Conservation (phyloP, 2,797 vertebrate species). For the Paratrypauchen microcephalus region DNA sequence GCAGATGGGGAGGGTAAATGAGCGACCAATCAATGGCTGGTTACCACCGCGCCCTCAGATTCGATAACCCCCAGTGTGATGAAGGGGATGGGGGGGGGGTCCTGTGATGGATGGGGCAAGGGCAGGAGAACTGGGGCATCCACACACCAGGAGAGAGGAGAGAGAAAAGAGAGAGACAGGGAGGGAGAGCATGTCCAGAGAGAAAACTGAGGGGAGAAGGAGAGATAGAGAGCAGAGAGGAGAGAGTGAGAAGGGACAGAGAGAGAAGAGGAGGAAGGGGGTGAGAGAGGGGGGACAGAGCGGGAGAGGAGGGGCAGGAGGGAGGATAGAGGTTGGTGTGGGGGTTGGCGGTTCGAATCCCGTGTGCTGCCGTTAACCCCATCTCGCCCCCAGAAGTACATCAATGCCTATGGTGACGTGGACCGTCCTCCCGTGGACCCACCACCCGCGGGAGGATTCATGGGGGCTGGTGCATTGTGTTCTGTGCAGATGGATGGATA, state of each 20-base stretch:
- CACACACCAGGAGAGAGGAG: background rate
- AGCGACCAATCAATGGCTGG: slow-evolving; percentile 61
- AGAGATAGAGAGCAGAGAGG: too few relatives aligned
- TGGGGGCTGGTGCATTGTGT: too few relatives aligned
- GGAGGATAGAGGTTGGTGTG: background rate
- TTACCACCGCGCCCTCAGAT: slow-evolving; percentile 56
- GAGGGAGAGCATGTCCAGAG: background rate
- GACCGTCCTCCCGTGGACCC: too few relatives aligned
- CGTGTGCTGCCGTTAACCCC: too few relatives aligned
- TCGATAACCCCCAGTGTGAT: slow-evolving; percentile 64
- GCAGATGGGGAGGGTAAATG: slow-evolving; percentile 35
- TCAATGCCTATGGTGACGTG: too few relatives aligned
- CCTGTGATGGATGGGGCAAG: slow-evolving; percentile 73
- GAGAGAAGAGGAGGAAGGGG: background rate
- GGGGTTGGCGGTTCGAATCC: too few relatives aligned
- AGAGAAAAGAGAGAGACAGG: background rate
- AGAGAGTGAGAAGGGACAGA: background rate
- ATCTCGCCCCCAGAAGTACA: too few relatives aligned
- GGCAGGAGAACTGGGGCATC: slow-evolving; percentile 73
- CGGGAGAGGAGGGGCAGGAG: background rate
- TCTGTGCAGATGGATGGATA: too few relatives aligned
- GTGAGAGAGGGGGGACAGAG: background rate
- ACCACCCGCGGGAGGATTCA: too few relatives aligned
- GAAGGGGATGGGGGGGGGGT: slow-evolving; percentile 60
- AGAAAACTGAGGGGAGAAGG: slow-evolving; percentile 5